Evolutionary conservation across 1,140 invertebrate species (phyloP).

Genomic region (Brachionus angularis): DNA sequence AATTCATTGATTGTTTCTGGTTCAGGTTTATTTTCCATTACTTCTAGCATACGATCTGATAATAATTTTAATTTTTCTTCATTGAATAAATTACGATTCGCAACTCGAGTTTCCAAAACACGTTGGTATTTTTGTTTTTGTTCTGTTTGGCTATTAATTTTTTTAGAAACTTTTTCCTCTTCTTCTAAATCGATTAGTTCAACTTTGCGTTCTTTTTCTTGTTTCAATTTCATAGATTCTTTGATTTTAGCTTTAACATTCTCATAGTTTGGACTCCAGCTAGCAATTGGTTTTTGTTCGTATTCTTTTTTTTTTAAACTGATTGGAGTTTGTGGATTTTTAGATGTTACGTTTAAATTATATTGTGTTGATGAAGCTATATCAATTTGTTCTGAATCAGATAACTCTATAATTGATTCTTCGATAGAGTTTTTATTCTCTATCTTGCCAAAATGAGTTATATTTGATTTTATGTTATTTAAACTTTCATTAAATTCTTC

Average conservation of each 20-base stretch:
- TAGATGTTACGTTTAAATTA: neutral
- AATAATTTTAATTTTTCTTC: constrained; percentile 25
- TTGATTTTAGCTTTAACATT: constrained; percentile 29
- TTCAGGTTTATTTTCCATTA: constrained; percentile 34
- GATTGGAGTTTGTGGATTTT: neutral
- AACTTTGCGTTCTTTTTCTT: neutral
- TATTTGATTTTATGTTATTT: constrained; percentile 11
- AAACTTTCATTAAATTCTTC: constrained; percentile 25
- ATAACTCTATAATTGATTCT: neutral
- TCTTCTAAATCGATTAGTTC: constrained; percentile 35
- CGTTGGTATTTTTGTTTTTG: neutral
- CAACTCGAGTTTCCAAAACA: neutral
- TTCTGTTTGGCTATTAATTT: neutral
- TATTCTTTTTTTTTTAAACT: neutral
- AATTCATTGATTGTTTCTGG: neutral
- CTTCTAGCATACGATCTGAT: constrained; percentile 22
- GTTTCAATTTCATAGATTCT: neutral
- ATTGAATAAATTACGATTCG: neutral
- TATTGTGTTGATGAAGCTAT: constrained; percentile 28
- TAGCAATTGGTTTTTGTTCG: neutral
- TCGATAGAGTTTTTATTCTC: neutral
- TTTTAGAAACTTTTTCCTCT: neutral
- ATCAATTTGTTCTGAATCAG: constrained; percentile 5
- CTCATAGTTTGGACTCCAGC: constrained; percentile 41
- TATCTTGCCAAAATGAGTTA: constrained; percentile 21